These are phyloP conservation scores for Tauraco hartlaubi DNA, from an alignment of 2,797 vertebrate genomes.

Conservation along the genomic window DNA sequence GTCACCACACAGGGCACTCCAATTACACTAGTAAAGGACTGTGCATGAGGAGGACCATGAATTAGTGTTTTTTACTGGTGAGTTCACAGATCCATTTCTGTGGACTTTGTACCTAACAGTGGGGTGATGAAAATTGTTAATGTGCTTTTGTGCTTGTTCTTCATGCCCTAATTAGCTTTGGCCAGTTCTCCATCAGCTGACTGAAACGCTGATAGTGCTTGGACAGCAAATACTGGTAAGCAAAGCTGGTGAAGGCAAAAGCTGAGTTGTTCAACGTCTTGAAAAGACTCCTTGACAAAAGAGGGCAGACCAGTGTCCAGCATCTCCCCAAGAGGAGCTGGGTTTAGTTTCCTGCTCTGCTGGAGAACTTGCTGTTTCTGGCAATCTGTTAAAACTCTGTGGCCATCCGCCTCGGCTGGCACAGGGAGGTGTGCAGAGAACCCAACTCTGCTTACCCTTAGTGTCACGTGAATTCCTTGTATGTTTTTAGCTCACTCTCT, in stretches of 20 bases:
- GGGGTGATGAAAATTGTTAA: background rate
- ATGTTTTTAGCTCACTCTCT: background rate
- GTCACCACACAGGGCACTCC: background rate
- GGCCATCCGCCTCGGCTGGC: background rate
- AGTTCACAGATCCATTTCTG: background rate
- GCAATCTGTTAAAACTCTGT: rapidly evolving
- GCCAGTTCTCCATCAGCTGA: background rate
- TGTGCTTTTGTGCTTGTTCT: background rate
- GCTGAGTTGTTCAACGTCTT: background rate
- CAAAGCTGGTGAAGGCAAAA: background rate
- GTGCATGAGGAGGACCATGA: background rate
- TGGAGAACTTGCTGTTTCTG: background rate
- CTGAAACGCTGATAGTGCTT: background rate
- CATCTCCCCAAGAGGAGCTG: background rate
- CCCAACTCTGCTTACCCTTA: background rate
- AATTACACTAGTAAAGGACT: background rate
- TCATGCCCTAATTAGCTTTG: background rate
- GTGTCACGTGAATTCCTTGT: background rate
- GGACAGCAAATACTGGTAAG: background rate
- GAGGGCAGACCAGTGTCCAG: background rate
- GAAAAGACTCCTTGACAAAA: background rate
- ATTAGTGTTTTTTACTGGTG: background rate
- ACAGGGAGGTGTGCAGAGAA: background rate
- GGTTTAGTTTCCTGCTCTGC: background rate
- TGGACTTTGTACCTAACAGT: background rate